Conservation (phyloP, 2,113 vertebrate genomes). For the Columbina picui region DNA sequence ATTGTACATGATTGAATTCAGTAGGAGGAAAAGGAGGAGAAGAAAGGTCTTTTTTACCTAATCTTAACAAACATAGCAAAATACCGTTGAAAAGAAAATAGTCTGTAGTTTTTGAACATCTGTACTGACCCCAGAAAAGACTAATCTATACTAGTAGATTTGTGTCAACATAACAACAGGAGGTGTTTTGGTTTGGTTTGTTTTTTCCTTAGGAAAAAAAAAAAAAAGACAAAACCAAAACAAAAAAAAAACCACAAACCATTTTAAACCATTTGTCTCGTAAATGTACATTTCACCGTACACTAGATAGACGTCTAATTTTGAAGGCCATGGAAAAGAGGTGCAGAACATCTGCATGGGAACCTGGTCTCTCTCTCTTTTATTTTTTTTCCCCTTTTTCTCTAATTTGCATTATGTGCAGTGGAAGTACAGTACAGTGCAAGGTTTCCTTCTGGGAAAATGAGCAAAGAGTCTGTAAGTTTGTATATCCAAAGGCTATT, state of each 20-base stretch:
- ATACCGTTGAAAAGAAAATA: background rate
- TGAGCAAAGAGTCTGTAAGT: slow-evolving; percentile 48
- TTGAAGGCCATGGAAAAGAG: slow-evolving; percentile 20
- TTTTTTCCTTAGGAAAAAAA: background rate
- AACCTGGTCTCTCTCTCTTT: background rate
- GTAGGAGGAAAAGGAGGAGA: background rate
- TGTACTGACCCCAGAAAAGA: background rate
- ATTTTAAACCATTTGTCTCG: background rate
- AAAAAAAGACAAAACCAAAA: no score
- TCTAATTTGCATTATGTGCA: slow-evolving; percentile 43
- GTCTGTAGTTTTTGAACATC: background rate
- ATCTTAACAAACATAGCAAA: background rate
- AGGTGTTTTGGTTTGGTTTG: background rate
- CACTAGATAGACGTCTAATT: background rate
- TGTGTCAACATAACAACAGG: background rate
- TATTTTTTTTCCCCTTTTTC: background rate
- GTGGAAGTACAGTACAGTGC: slow-evolving; percentile 53
- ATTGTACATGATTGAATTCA: background rate
- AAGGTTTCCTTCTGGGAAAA: slow-evolving; percentile 64
- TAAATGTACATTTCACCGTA: background rate
- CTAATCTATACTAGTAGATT: background rate
- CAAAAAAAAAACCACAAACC: no score
- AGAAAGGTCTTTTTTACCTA: background rate
- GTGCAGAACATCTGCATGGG: slow-evolving; percentile 47
- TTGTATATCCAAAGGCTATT: slow-evolving; percentile 67